Evolutionary conservation across 2,888 invertebrate genomes (phyloP), one percentile per base, ranked within the genome.

Genomic region (Xanthorhoe spadicearia): DNA sequence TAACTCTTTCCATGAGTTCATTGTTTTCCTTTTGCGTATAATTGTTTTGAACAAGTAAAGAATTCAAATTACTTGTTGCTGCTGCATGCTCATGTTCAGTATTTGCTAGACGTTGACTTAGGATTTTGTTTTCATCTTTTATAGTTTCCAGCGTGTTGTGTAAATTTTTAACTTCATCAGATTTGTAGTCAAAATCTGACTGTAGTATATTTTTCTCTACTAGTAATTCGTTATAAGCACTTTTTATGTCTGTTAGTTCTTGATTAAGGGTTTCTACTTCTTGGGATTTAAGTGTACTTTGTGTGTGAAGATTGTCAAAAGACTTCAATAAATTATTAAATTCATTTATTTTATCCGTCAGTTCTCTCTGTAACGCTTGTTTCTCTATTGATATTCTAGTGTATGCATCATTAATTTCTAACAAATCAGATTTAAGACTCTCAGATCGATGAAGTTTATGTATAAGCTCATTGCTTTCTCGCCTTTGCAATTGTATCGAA

Each of bases 111-210:
- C 86, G 73, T 49, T 79, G 63, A 54, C 62, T 66, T 55, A 90
- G 73, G 4, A 74, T 69, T 64, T 64, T 71, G 60, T 87, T 89
- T 74, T 90, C 87, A 61, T 84, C 79, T 38, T 76, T 82, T 80
- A 84, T 86, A 1, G 18, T 70, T 67, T 89, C 80, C 49, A 91
- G 73, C 6, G 64, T 72, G 54, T 82, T 77, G 43, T 74, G 73
- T 58, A 88, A 77, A 64, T 80, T 73, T 62, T 81, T 81, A 1
- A 83, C 64, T 77, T 86, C 82, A 35, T 80, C 71, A 13, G 64
- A 79, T 82, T 86, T 86, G 19, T 67, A 70, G 43, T 82, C 73
- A 43, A 78, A 76, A 64, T 83, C 81, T 49, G 68, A 70, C 63
- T 84, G 76, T 49, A 87, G 72, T 23, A 46, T 65, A 23, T 75